phyloP scores from a whole-genome alignment of 2,113 vertebrate species.

The Pongo pygmaeus region DNA sequence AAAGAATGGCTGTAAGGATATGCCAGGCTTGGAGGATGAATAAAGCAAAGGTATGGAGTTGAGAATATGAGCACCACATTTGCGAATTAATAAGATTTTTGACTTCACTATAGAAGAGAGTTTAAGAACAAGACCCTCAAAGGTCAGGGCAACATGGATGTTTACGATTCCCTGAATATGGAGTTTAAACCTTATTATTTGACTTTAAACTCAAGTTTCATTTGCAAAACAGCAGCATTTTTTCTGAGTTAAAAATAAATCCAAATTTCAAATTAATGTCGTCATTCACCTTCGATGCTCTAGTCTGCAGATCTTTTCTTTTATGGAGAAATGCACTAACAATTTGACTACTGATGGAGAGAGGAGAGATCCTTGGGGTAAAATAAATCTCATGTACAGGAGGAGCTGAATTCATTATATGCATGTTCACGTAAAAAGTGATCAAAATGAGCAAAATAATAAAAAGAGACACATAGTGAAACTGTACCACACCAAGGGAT shows the following conservation, averaged over 20 bases:
- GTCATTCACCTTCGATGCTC: not conserved
- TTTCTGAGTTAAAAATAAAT: not conserved
- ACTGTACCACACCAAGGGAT: constrained; percentile 30
- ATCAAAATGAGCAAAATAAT: constrained; percentile 61
- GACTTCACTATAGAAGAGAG: not conserved
- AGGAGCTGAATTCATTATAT: constrained; percentile 46
- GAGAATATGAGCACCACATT: not conserved
- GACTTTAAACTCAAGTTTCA: not conserved
- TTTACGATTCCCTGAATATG: not conserved
- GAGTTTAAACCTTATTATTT: not conserved
- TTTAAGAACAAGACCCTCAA: not conserved
- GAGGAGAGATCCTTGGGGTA: not conserved
- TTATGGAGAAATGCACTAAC: not conserved
- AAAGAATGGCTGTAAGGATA: fast-evolving
- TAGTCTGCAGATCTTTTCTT: not conserved
- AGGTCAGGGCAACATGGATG: not conserved
- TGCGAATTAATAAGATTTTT: not conserved
- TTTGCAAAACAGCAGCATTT: not conserved
- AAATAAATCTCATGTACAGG: constrained; percentile 38
- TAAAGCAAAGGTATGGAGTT: not conserved
- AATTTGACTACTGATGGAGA: not conserved
- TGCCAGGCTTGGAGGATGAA: not conserved
- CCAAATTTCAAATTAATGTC: constrained; percentile 16
- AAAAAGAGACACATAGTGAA: constrained; percentile 59
- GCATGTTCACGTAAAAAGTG: constrained; percentile 46